Conservation (phyloP, 2,113 vertebrate species). For the Regulus satrapa region DNA sequence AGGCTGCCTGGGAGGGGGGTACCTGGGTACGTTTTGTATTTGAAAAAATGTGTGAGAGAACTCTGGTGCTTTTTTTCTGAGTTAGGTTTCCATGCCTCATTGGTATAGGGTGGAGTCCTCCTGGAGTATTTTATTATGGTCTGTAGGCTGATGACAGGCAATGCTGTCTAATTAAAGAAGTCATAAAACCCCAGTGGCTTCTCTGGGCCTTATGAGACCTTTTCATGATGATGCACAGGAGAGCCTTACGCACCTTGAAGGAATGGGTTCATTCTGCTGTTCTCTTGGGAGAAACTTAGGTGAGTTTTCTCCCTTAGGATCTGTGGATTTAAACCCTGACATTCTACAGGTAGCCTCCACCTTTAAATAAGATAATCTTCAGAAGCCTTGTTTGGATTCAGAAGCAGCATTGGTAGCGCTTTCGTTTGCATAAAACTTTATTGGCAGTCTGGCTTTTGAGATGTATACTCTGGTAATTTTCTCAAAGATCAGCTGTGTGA, state of each 20-base stretch:
- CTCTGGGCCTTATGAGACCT: background rate
- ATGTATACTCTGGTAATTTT: background rate
- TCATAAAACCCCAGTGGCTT: background rate
- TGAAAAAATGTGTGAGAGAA: rapidly evolving
- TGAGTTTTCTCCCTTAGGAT: background rate
- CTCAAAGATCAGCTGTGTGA: background rate
- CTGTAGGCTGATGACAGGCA: background rate
- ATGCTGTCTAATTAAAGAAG: constrained; percentile 27
- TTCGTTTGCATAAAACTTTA: background rate
- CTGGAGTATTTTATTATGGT: background rate
- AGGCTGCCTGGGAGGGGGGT: background rate
- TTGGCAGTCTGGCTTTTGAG: background rate
- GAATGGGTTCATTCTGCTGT: background rate
- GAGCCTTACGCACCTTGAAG: background rate
- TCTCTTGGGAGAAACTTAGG: background rate
- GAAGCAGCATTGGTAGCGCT: background rate
- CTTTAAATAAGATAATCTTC: background rate
- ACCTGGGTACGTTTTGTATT: rapidly evolving
- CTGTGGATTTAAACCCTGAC: background rate
- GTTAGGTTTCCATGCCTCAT: background rate
- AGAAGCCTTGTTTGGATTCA: background rate
- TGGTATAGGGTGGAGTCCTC: background rate
- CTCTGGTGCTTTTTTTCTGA: background rate
- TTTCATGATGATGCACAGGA: background rate
- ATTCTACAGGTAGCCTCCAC: background rate